Conservation (phyloP, 2,113 vertebrate species). For the Gavia stellata region DNA sequence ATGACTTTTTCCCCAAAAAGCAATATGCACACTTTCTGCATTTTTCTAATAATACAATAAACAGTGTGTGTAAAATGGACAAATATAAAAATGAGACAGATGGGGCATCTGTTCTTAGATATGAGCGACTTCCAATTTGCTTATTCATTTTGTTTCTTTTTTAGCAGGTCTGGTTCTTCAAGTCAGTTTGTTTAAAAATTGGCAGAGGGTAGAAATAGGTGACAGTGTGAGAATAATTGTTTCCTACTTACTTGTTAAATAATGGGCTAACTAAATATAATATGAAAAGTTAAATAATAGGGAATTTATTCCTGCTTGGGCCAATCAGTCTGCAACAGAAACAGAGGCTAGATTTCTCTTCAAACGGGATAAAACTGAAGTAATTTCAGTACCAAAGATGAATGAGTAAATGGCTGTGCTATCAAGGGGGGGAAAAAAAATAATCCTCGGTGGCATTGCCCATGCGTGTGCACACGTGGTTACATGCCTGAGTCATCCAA, state of each 20-base stretch:
- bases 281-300: background rate
- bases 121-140: background rate
- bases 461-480: fast-evolving
- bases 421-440: fast-evolving
- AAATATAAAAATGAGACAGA: background rate
- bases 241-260: background rate
- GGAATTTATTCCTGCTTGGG: background rate
- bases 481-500: background rate
- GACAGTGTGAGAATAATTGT: background rate
- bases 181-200: background rate
- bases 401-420: background rate
- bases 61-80: background rate
- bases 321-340: background rate
- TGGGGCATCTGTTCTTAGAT: background rate
- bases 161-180: background rate
- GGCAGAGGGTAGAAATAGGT: background rate
- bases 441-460: background rate
- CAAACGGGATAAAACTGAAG: background rate
- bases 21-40: background rate
- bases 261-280: background rate
- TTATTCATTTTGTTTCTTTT: background rate
- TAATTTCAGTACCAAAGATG: background rate
- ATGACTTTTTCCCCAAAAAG: background rate
- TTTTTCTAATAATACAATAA: background rate
- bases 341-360: background rate